Evolutionary conservation across 2,888 invertebrate genomes (phyloP), one percentile per base, ranked within the genome.

Genomic region (Chrysomela aeneicollis): DNA sequence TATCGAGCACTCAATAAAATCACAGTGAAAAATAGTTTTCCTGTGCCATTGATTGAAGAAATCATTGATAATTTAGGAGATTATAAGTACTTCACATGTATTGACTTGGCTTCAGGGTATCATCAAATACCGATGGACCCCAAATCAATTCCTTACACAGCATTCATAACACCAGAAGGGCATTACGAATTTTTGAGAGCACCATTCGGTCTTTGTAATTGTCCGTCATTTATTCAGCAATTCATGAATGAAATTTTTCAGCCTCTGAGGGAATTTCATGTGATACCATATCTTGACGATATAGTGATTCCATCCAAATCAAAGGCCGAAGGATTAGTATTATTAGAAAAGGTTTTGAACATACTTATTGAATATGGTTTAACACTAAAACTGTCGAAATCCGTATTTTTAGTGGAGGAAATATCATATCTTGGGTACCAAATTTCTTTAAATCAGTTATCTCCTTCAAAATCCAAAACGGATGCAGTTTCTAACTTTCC

Each of bases 111-210:
- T 1, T 54, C 55, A 2, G 77, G 75, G 1, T 78, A 70, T 61
- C 72, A 75, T 60, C 76, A 76, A 47, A 74, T 79, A 22, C 72
- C 69, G 1, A 55, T 80, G 53, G 57, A 55, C 0, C 54, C 66
- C 15, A 64, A 69, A 1, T 74, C 76, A 47, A 59, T 72, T 6
- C 61, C 58, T 18, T 10, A 32, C 8, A 30, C 52, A 15, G 32
- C 52, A 1, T 72, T 77, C 21, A 68, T 67, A 5, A 77, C 74
- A 6, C 72, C 73, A 1, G 73, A 73, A 58, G 75, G 75, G 1
- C 66, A 59, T 15, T 66, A 53, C 21, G 66, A 66, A 42, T 66
- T 58, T 30, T 30, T 12, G 1, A 6, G 30, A 10, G 52, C 30
- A 10, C 17, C 49, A 17, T 64, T 64, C 42, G 60, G 64, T 2